Percentiles rank a stretch among this genome's conserved stretches.
Conservation (phyloP, 2,888 invertebrate species). For the Nyleta sp. region DNA sequence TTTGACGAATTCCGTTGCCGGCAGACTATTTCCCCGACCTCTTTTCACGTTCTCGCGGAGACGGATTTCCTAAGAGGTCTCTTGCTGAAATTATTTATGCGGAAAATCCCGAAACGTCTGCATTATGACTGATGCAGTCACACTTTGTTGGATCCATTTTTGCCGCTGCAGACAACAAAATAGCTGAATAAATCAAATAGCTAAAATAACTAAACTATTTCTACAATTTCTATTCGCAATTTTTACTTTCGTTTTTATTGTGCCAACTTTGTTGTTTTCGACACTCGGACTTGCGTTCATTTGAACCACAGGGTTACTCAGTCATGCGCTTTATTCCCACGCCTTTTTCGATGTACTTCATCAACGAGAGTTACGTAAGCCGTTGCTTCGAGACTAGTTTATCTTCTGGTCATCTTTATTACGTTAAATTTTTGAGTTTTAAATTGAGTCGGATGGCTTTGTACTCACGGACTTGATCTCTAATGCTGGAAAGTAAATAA, state of each 20-base stretch:
- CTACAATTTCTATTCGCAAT: too few relatives aligned
- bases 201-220: too few relatives aligned
- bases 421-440: slow-evolving; percentile 32
- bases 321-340: slow-evolving; percentile 54
- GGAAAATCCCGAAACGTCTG: slow-evolving; percentile 7
- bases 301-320: slow-evolving; percentile 39
- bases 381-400: slow-evolving; percentile 35
- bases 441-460: slow-evolving; percentile 23
- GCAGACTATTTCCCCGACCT: not conserved
- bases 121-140: not conserved
- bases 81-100: slow-evolving; percentile 13
- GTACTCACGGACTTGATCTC: too few relatives aligned
- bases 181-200: too few relatives aligned
- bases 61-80: not conserved
- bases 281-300: slow-evolving; percentile 30
- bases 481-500: too few relatives aligned
- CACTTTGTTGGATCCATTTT: not conserved
- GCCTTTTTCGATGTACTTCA: slow-evolving; percentile 53
- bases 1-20: not conserved
- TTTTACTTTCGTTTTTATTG: not conserved
- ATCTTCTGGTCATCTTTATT: slow-evolving; percentile 53
- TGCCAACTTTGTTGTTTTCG: slow-evolving; percentile 34
- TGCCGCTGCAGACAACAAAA: not conserved
- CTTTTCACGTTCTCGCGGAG: not conserved
- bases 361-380: slow-evolving; percentile 47